Conservation (phyloP, 37 sponge, comb jelly and placozoan species). For the Theonella swinhoei region DNA sequence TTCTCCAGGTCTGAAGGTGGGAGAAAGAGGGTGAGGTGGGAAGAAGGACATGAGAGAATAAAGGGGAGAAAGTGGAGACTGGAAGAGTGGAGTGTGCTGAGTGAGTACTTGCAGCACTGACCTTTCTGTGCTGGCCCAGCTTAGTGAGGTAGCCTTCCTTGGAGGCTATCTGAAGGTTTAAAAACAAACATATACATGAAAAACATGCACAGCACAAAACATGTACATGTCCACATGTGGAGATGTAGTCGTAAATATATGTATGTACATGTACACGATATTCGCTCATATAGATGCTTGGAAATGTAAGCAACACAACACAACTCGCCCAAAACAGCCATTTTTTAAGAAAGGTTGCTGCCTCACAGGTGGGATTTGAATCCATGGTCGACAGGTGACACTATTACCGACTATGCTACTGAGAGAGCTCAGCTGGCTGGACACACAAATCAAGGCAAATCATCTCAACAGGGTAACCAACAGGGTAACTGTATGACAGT, state of each 20-base stretch:
- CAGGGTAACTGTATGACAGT: too few species aligned
- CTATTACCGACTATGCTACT: too few species aligned
- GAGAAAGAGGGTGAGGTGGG: neutral
- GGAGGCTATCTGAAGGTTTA: slow-evolving; percentile 66
- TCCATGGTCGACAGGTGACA: too few species aligned
- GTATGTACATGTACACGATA: too few species aligned
- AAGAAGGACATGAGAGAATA: neutral
- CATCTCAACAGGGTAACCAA: too few species aligned
- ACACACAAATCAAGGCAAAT: too few species aligned
- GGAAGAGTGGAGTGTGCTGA: neutral
- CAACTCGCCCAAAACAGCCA: neutral
- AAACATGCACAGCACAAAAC: neutral
- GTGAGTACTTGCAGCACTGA: neutral
- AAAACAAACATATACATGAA: neutral
- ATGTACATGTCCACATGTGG: neutral
- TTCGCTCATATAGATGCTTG: neutral
- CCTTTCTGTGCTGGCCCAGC: slow-evolving; percentile 63
- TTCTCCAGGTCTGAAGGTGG: slow-evolving; percentile 56
- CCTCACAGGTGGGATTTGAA: too few species aligned
- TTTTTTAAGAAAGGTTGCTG: slow-evolving; percentile 52
- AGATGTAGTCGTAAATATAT: too few species aligned
- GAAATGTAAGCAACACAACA: neutral
- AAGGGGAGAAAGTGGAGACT: neutral
- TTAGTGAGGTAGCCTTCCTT: slow-evolving; percentile 83
- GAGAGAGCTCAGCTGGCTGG: too few species aligned